Evolutionary conservation across 2,113 vertebrate genomes (phyloP), one percentile per base, ranked within the genome.

Genomic region (Oenanthe oenanthe): DNA sequence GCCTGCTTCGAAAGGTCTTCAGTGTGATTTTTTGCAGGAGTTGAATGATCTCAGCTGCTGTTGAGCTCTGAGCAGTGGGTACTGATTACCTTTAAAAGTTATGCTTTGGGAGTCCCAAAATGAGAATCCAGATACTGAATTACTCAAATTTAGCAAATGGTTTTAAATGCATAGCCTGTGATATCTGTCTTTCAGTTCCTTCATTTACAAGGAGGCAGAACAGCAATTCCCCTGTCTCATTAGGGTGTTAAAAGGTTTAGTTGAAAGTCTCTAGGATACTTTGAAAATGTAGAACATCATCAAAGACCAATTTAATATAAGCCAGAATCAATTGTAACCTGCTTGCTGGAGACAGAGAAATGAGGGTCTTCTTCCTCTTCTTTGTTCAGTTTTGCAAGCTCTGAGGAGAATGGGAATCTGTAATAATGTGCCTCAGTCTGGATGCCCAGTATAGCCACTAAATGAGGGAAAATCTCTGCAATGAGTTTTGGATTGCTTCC

Each of bases 71-170:
- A 90, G 82, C 74, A 17, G 29, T 67, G 65, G n/a, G 79, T 96
- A 92, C 83, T 84, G 79, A 95, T 91, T 91, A 74, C 76, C 80
- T 93, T 94, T 77, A 70, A 58, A 96, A 84, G 85, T 92, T 84
- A 84, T 91, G 92, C 88, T 89, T 93, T 97, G 91, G 67, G 95
- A 95, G 88, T 95, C 92, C 79, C 95, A 92, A 73, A 96, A 93
- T 92, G 63, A 92, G 91, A 95, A 95, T 92, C 47, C 32, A 92
- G 67, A 88, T 91, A 80, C 47, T 74, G 86, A 86, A 94, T 93
- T 92, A 85, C 79, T 86, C 26, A 91, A 63, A 91, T 86, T 93
- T 94, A 93, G 85, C 70, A 80, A 93, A 93, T 80, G 76, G 47
- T 91, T 95, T 95, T 80, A 91, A 94, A 95, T 85, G 83, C 88